Evolutionary conservation across 2,113 vertebrate genomes (phyloP).

Genomic region (Climacteris rufus): DNA sequence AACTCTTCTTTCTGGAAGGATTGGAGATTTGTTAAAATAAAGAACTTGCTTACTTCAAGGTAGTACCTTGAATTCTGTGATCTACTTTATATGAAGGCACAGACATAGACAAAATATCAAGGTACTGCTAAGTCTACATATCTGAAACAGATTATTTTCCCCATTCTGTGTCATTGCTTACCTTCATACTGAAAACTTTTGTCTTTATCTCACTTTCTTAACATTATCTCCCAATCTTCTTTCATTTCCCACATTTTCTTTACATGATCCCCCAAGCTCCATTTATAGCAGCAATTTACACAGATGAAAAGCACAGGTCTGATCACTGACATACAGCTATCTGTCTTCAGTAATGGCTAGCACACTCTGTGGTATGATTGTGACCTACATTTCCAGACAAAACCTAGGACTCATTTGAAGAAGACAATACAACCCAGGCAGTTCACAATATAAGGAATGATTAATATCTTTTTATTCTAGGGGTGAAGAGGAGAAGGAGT

Average conservation of each 20-base stretch:
- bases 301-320: background rate
- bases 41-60: background rate
- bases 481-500: background rate
- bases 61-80: background rate
- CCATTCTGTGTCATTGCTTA: background rate
- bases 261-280: background rate
- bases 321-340: background rate
- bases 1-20: background rate
- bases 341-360: background rate
- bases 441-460: background rate
- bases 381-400: background rate
- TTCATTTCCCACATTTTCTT: background rate
- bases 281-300: background rate
- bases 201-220: background rate
- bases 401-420: background rate
- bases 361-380: background rate
- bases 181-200: background rate
- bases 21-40: background rate
- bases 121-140: background rate
- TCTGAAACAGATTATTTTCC: background rate
- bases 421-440: background rate
- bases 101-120: background rate
- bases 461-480: background rate
- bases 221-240: background rate
- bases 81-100: background rate